phyloP scores from a whole-genome alignment of 2,113 vertebrate genomes.

The Calypte anna region DNA sequence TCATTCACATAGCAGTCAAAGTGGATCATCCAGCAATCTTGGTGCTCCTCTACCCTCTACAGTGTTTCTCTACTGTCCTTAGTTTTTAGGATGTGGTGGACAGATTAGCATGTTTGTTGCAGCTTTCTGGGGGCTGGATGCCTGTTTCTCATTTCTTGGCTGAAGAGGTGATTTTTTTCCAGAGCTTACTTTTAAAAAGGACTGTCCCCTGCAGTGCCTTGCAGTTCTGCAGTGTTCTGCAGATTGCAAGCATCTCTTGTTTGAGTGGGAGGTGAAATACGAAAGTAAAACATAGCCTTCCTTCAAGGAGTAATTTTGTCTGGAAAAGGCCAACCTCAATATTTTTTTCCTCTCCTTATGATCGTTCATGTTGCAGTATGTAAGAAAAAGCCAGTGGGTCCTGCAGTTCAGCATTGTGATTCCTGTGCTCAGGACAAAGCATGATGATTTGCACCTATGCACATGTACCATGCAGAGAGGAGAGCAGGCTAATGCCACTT shows the following conservation, averaged over 20 bases:
- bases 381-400: neutral
- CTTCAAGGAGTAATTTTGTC: neutral
- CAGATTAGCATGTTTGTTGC: neutral
- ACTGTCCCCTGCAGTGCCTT: neutral
- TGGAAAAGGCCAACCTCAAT: neutral
- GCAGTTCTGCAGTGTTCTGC: neutral
- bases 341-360: neutral
- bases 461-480: accelerated
- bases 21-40: neutral
- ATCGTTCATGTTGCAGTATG: neutral
- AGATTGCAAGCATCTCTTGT: neutral
- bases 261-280: neutral
- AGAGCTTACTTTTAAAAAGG: neutral
- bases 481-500: neutral
- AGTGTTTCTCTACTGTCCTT: neutral
- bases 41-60: neutral
- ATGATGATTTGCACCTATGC: neutral
- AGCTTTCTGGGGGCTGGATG: neutral
- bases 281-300: neutral
- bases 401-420: neutral
- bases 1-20: neutral
- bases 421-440: neutral
- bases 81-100: neutral
- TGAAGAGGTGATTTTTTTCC: neutral
- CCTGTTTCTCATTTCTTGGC: neutral